These are phyloP conservation scores for Planiliza haematocheilus DNA, from an alignment of 2,113 vertebrate genomes.

Conservation along the genomic window DNA sequence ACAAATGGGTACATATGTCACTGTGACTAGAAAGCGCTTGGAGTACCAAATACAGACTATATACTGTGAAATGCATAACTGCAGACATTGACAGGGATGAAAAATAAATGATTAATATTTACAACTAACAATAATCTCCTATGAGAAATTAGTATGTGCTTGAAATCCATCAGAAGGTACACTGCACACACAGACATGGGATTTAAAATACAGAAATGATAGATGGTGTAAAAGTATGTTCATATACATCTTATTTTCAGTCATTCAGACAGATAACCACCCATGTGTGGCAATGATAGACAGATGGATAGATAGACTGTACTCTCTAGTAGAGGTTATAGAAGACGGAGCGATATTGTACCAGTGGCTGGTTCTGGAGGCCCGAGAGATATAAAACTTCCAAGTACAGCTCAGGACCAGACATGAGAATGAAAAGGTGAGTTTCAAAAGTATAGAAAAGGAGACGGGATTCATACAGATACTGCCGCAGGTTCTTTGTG, in stretches of 20 bases:
- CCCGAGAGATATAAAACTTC: slow-evolving; percentile 23
- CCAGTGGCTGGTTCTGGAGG: slow-evolving; percentile 4
- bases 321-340: background rate
- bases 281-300: no score
- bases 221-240: no score
- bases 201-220: no score
- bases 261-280: no score
- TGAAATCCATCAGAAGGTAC: no score
- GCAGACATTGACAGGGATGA: background rate
- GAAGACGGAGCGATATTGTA: background rate
- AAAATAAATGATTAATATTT: background rate
- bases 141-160: no score
- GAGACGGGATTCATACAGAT: slow-evolving; percentile 59
- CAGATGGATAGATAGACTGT: background rate
- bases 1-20: no score
- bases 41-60: no score
- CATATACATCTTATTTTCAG: no score
- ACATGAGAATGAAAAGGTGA: slow-evolving; percentile 31
- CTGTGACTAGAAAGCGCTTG: no score
- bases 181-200: no score
- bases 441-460: slow-evolving; percentile 42
- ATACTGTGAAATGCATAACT: background rate
- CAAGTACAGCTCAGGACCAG: slow-evolving; percentile 31
- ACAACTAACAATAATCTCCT: background rate
- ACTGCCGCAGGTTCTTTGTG: slow-evolving; percentile 43